These are phyloP conservation scores for Colletes gigas DNA, from an alignment of 1,140 invertebrate species.

Conservation along the genomic window DNA sequence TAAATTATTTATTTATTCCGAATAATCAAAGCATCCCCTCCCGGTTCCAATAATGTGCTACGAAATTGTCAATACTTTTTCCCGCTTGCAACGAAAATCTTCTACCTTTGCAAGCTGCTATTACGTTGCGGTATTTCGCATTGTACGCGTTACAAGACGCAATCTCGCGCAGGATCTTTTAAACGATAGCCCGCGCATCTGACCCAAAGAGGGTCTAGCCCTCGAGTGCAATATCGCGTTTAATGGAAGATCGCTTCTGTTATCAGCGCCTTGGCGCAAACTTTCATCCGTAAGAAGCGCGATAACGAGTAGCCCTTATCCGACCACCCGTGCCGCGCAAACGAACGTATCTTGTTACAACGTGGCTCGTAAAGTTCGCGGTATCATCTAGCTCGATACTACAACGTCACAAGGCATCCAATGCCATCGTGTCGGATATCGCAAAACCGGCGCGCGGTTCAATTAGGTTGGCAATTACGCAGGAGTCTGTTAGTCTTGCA, in stretches of 20 bases:
- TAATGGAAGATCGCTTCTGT: slow-evolving; percentile 28
- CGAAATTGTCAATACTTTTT: no score
- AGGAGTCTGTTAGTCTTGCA: slow-evolving; percentile 56
- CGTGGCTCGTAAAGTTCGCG: slow-evolving; percentile 50
- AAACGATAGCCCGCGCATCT: background rate
- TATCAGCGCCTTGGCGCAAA: slow-evolving; percentile 30
- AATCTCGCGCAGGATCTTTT: background rate
- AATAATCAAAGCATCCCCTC: no score
- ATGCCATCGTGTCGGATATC: slow-evolving; percentile 29
- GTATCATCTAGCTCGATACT: slow-evolving; percentile 48
- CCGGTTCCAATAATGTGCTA: no score
- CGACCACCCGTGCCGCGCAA: slow-evolving; percentile 41
- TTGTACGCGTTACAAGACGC: background rate
- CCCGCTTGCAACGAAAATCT: background rate
- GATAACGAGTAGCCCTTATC: slow-evolving; percentile 56
- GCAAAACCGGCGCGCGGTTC: slow-evolving; percentile 51
- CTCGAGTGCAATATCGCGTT: slow-evolving; percentile 19
- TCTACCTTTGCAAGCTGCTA: background rate
- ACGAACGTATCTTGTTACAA: slow-evolving; percentile 45
- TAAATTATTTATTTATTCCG: no score
- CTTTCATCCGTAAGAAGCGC: slow-evolving; percentile 45
- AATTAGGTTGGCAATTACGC: slow-evolving; percentile 70
- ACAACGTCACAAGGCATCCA: slow-evolving; percentile 52
- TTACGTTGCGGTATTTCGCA: background rate
- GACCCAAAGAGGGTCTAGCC: background rate